Evolutionary conservation across 2,888 invertebrate genomes (phyloP), one percentile per base, ranked within the genome.

Genomic region (Kuschelorhynchus macadamiae): DNA sequence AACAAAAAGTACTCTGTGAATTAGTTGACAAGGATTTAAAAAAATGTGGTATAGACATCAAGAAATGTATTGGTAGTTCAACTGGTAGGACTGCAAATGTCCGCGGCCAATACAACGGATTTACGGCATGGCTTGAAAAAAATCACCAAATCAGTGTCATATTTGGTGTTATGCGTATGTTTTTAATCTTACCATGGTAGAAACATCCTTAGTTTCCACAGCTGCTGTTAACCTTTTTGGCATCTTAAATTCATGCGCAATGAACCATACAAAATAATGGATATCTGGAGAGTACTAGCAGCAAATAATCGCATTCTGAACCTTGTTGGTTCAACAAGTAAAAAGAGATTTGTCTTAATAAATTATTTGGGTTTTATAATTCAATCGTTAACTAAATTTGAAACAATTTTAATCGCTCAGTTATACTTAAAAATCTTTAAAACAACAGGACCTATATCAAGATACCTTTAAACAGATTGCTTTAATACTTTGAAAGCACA

Each of bases 181-280:
- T 32, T 32, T 32, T 9, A 32, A 32, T 32, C 36, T 36, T 7
- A 11, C 12, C 36, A 36, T 36, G 36, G 36, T 36, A 12, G 36
- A 36, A 3, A 11, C 5, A 36, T 36, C 36, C 11, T 36, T 11
- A 36, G 36, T 36, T 36, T 36, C 36, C 11, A 36, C 36, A 36
- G 36, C 36, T n/a, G 36, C 36, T 36, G 36, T 36, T 36, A 36
- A 36, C 36, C 2, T 36, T 11, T 36, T 36, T 36, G 5, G 36
- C 12, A 4, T 3, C 36, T 12, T 36, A 36, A 36, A 36, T 36
- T 36, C 36, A 36, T 36, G 36, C 12, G 36, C 36, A 36, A 11
- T 36, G 36, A 36, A 36, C 11, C 36, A 36, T 36, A 36, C 36
- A 36, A 36, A 36, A n/a, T 11, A 36, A 36, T 36, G 36, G 36